These are phyloP conservation scores for Meteorus cinctellus DNA, from an alignment of 2,888 invertebrate genomes.

Conservation along the genomic window DNA sequence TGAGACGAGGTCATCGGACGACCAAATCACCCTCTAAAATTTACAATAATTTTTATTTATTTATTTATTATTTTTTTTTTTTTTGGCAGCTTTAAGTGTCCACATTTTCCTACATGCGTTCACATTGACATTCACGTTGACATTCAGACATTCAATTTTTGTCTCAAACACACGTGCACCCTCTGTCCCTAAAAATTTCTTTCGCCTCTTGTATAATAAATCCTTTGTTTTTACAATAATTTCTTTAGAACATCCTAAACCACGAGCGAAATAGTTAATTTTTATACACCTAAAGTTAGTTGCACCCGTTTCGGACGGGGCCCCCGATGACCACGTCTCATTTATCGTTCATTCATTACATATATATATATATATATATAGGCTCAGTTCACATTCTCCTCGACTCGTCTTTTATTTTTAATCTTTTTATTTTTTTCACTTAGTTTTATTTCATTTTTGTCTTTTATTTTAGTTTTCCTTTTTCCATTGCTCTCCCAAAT, in stretches of 20 bases:
- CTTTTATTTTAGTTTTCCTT: slow-evolving; percentile 43
- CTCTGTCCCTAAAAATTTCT: slow-evolving; percentile 46
- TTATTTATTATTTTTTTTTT: slow-evolving; percentile 45
- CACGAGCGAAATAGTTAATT: slow-evolving; percentile 62
- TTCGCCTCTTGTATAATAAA: slow-evolving; percentile 59
- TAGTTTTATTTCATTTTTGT: slow-evolving; percentile 43
- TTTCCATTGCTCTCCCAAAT: slow-evolving; percentile 42
- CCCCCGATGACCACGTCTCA: slow-evolving; percentile 65
- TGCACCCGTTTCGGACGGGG: slow-evolving; percentile 70
- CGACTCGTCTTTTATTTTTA: slow-evolving; percentile 40
- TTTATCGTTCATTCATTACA: slow-evolving; percentile 55
- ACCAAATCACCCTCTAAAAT: slow-evolving; percentile 64
- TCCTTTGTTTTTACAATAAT: slow-evolving; percentile 68
- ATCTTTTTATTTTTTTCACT: slow-evolving; percentile 46
- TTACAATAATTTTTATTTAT: slow-evolving; percentile 60
- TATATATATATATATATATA: slow-evolving; percentile 32
- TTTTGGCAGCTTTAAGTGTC: slow-evolving; percentile 44
- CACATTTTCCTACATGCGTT: slow-evolving; percentile 17
- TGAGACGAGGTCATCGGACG: slow-evolving; percentile 68
- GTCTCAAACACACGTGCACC: slow-evolving; percentile 45
- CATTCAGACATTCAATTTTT: slow-evolving; percentile 32
- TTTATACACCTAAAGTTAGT: slow-evolving; percentile 71
- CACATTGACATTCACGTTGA: slow-evolving; percentile 27
- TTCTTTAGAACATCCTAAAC: slow-evolving; percentile 65
- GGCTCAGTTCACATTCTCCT: slow-evolving; percentile 46